Evolutionary conservation across 2,113 vertebrate genomes (phyloP).

Genomic region (Stegastes partitus): DNA sequence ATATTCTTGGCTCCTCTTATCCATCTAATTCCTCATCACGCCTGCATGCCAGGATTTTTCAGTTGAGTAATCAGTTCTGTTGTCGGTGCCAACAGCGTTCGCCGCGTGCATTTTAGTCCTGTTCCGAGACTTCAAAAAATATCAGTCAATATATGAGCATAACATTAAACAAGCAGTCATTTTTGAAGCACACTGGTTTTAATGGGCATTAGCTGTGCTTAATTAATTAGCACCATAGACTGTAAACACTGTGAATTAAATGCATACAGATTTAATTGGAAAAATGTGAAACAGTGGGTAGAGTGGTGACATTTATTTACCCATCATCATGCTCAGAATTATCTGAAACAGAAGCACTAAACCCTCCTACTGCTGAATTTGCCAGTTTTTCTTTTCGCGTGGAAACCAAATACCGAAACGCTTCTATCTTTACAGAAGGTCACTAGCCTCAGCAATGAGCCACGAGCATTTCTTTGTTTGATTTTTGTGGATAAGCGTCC

Average conservation of each 20-base stretch:
- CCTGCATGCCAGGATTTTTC: not conserved
- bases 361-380: not conserved
- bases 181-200: not conserved
- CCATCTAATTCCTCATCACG: not conserved
- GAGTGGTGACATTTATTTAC: not conserved
- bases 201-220: not conserved
- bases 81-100: not conserved
- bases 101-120: not conserved
- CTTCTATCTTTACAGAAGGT: not conserved
- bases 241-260: too few relatives aligned
- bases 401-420: constrained; percentile 4
- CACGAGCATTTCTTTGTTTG: constrained; percentile 22
- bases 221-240: not conserved
- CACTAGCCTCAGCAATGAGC: constrained; percentile 14
- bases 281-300: too few relatives aligned
- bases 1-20: not conserved
- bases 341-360: not conserved
- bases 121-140: not conserved
- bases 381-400: not conserved
- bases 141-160: not conserved
- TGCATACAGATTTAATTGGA: too few relatives aligned
- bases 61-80: not conserved
- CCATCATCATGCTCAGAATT: not conserved
- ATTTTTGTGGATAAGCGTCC: constrained; percentile 34
- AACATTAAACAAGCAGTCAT: not conserved